These are phyloP conservation scores for Drosophila sproati DNA, from an alignment of 1,140 invertebrate genomes.

Conservation along the genomic window DNA sequence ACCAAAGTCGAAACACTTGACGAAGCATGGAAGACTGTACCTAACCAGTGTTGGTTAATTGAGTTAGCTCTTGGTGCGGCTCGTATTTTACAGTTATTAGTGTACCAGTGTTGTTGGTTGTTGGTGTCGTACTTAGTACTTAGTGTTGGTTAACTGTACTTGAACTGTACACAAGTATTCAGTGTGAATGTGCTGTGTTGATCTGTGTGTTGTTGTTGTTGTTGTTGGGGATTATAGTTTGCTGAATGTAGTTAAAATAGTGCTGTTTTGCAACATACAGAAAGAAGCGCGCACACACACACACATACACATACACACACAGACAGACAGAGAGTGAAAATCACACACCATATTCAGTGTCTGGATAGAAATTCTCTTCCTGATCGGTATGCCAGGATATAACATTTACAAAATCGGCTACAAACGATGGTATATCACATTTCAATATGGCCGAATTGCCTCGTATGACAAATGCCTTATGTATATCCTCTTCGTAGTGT, in stretches of 20 bases:
- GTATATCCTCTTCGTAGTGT: conserved; percentile 94
- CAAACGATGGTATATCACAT: conserved; percentile 96
- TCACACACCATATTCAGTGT: conserved; percentile 87
- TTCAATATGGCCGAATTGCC: conserved; percentile 96
- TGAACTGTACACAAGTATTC: conserved; percentile 49
- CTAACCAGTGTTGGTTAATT: conserved; percentile 74
- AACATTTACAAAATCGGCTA: conserved; percentile 95
- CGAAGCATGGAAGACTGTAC: conserved; percentile 14
- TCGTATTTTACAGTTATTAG: conserved; percentile 3
- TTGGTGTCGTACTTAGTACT: conserved; percentile 61
- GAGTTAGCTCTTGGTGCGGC: conserved; percentile 45
- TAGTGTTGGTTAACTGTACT: conserved; percentile 63
- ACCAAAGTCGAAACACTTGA: conserved; percentile 33
- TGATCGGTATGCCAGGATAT: conserved; percentile 94
- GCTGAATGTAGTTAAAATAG: conserved; percentile 51
- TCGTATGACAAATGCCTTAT: conserved; percentile 95
- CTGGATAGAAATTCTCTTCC: conserved; percentile 88
- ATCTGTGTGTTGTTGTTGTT: conserved; percentile 39
- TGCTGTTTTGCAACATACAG: conserved; percentile 57
- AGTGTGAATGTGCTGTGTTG: conserved; percentile 40
- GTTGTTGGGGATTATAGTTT: conserved; percentile 27
- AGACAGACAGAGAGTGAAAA: conserved; percentile 9
- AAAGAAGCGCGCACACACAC: conserved; percentile 31
- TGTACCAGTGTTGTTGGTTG: conserved; percentile 25
- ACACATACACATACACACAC: conserved; percentile 32